Base-by-base conservation (phyloP, 2,797 vertebrate species). In the Gymnoscopelus microlampas region DNA sequence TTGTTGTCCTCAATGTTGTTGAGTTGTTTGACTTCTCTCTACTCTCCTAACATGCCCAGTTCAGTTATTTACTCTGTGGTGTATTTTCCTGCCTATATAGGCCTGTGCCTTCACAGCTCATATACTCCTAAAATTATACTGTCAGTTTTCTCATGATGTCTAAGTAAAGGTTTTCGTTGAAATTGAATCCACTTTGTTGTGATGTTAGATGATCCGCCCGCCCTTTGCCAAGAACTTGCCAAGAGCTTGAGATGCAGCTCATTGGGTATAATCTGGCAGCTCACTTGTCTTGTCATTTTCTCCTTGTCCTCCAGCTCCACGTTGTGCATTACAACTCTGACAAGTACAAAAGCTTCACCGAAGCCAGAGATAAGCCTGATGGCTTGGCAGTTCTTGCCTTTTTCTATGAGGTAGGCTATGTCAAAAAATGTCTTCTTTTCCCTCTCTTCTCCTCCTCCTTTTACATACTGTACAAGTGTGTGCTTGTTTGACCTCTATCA, bases 321-420 rank as follows among this genome's bases (percentile, higher is more conserved):
- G 74, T 98, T 0, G 96, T 99, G 77, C 96, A 97, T 87, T 99
- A 96, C 88, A 98, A 98, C 74, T 94, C 95, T 9, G 94, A 88
- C 0, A 94, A 92, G 73, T 98, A 98, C 80, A 47, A 60, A 0
- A 98, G 89, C 85, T 95, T 95, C n/a, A 77, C 91, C 0, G 88
- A 92, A 23, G 98, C 98, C 74, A 90, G 84, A 77, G 88, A 93
- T 63, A 94, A 95, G 39, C 73, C 90, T 0, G 92, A 96, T 0
- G 98, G 97, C 0, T 48, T 99, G 85, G 96, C 96, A 0, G 96
- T 98, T 14, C 88, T 98, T 0, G 96, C 96, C 7, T 95, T 95
- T 83, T 92, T 98, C 12, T 92, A 95, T 4, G 87, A 88, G 90
- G 98, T 98, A 88, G 84, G 5, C 81, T 91, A 74, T 67, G 50